These are phyloP conservation scores for Turnix velox DNA, from an alignment of 2,113 vertebrate genomes.

Conservation along the genomic window DNA sequence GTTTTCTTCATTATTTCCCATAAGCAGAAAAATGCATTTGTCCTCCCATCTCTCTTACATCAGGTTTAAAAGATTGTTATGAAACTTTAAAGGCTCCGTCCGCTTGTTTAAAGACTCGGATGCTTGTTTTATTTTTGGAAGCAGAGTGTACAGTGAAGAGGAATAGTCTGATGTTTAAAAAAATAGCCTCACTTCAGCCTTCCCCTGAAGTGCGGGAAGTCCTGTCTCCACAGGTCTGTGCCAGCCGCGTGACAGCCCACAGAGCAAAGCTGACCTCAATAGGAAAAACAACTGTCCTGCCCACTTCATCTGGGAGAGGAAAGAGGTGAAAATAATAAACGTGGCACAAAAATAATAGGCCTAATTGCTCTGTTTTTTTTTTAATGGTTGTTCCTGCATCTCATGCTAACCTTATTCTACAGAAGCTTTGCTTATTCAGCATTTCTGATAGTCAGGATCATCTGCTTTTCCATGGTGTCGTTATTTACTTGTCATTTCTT, in stretches of 20 bases:
- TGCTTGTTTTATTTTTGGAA: slow-evolving; percentile 51
- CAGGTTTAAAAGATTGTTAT: slow-evolving; percentile 15
- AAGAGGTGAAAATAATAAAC: slow-evolving; percentile 21
- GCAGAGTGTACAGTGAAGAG: not conserved
- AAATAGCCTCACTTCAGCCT: slow-evolving; percentile 23
- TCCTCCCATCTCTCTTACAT: not conserved
- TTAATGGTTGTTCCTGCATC: not conserved
- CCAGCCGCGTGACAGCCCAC: not conserved
- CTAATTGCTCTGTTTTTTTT: not conserved
- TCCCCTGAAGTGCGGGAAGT: slow-evolving; percentile 45
- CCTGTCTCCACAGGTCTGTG: not conserved
- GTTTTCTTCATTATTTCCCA: not conserved
- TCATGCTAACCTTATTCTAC: not conserved
- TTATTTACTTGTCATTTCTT: not conserved
- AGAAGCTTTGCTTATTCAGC: slow-evolving; percentile 10
- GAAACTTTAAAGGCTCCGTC: not conserved
- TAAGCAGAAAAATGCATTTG: not conserved
- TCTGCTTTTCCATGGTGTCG: not conserved
- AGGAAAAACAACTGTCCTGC: not conserved
- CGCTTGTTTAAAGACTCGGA: not conserved
- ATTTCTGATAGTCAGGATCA: not conserved
- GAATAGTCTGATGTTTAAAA: slow-evolving; percentile 49
- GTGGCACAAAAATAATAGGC: not conserved
- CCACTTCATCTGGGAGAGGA: not conserved
- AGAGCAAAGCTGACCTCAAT: not conserved